These are phyloP conservation scores for Sceloporus tristichus DNA, from an alignment of 2,113 vertebrate species.

Conservation along the genomic window DNA sequence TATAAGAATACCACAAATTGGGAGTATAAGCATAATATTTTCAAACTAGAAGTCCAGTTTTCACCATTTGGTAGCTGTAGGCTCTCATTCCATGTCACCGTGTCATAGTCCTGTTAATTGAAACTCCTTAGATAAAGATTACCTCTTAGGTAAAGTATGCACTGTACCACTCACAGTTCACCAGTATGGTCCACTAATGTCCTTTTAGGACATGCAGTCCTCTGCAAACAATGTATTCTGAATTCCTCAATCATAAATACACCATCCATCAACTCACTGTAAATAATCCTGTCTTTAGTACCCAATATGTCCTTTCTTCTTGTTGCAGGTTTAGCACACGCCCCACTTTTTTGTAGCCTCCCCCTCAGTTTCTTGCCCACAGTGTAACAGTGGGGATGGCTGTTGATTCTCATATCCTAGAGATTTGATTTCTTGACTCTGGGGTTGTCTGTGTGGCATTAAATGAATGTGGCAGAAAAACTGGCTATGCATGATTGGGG, in stretches of 20 bases:
- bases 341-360: neutral
- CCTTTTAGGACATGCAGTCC: no score
- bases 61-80: neutral
- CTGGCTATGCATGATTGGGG: neutral
- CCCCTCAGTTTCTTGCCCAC: neutral
- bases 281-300: neutral
- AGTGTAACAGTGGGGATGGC: neutral
- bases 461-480: neutral
- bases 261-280: neutral
- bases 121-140: neutral
- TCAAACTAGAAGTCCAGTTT: neutral
- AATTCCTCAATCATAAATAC: neutral
- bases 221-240: neutral
- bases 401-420: no score
- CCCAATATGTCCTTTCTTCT: no score
- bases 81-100: neutral
- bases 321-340: neutral
- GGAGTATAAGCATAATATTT: neutral
- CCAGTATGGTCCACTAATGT: neutral
- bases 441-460: neutral
- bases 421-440: neutral
- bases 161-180: neutral
- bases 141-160: neutral
- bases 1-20: neutral
- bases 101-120: neutral